These are phyloP conservation scores for Zeus faber DNA, from an alignment of 2,113 vertebrate species.

Conservation along the genomic window DNA sequence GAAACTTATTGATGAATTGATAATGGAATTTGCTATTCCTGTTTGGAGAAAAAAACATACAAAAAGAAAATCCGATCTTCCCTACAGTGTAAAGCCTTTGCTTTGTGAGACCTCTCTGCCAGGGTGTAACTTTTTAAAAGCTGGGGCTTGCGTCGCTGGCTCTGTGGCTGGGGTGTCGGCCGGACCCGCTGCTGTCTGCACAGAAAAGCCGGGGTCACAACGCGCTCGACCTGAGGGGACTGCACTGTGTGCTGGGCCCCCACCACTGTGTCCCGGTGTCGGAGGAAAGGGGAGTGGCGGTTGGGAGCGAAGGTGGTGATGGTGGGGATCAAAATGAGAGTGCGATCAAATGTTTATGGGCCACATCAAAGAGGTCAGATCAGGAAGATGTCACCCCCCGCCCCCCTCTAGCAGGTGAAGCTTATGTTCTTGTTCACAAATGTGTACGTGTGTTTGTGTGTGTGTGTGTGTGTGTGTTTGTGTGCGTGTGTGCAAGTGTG, in stretches of 20 bases:
- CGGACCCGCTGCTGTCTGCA: conserved; percentile 55
- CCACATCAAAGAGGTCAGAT: conserved; percentile 45
- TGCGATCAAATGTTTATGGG: conserved; percentile 37
- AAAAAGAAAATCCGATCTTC: too few species aligned
- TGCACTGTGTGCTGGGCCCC: conserved; percentile 25
- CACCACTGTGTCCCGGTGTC: background rate
- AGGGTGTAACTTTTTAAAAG: too few species aligned
- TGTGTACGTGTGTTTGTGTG: conserved; percentile 7
- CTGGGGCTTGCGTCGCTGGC: too few species aligned
- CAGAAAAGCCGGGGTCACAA: conserved; percentile 58
- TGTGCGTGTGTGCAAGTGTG: conserved; percentile 5
- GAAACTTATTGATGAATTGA: too few species aligned
- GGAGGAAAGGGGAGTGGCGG: too few species aligned
- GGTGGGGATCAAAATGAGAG: conserved; percentile 13
- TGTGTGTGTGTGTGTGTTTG: conserved; percentile 2
- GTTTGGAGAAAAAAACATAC: too few species aligned
- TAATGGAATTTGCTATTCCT: too few species aligned
- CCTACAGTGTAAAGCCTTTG: too few species aligned
- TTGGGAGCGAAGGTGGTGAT: conserved; percentile 2
- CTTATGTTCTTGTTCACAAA: too few species aligned
- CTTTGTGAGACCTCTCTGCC: too few species aligned
- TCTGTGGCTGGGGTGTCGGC: conserved; percentile 13
- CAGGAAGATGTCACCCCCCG: too few species aligned
- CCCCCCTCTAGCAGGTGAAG: too few species aligned
- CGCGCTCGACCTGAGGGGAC: conserved; percentile 36